Base-by-base conservation (phyloP, 1,140 invertebrate genomes). In the Brachionus plicatilis region DNA sequence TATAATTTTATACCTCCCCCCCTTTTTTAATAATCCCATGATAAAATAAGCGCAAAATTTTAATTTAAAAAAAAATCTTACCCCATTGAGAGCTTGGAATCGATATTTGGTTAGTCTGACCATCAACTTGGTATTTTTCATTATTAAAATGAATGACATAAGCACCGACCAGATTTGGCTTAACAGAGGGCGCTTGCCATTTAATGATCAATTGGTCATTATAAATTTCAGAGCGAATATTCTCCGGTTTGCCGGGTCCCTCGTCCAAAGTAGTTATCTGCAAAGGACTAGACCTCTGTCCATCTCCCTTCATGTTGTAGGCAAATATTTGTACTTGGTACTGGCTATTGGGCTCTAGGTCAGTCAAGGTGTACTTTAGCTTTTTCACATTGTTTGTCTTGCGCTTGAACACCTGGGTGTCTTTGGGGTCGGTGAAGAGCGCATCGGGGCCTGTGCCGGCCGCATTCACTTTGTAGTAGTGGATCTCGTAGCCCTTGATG, bases 401-500 rank as follows among this genome's bases (percentile, higher is more conserved):
- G 8, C 79, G 29, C 17, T 82, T 82, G 41, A 82, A 50, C 17
- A 76, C 20, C 27, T 76, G 72, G 5, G 72, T 76, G 1, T 76
- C 72, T 33, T 76, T 20, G 20, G 41, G 7, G 17, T 50, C 72
- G 24, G 9, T 50, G 11, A 12, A n/a, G 2, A 27, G n/a, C 12
- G 43, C 27, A 27, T 17, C 14, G n/a, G 20, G 12, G 43, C 43
- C 45, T 7, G 43, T 29, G 6, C 20, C 20, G 33, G 24, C 9
- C 6, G 53, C 17, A 68, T 20, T 68, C 37, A 82, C 79, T 17
- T 82, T 60, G 27, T 65, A 82, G 14, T 65, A 82, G 43, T 82
- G 79, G 12, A 82, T 82, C 60, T 82, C 79, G 24, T 82, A 82
- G 79, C 79, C 79, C 66, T 82, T 82, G 7, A 82, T 47, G 41